Conservation (phyloP, 2,888 invertebrate genomes). For the Caenorhabditis wallacei region DNA sequence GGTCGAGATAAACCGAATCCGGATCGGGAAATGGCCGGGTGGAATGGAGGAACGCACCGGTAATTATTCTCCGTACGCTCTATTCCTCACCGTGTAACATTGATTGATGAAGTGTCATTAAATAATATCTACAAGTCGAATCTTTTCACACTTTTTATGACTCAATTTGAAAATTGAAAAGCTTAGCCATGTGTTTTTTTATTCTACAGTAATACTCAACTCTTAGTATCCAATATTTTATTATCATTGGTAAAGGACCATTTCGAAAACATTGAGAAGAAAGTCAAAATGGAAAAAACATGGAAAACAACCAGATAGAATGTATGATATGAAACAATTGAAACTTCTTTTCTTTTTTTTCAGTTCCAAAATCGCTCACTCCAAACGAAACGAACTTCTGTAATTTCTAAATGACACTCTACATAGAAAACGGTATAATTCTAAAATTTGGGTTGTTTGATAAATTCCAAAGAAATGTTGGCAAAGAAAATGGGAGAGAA, state of each 20-base stretch:
- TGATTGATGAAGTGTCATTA: slow-evolving; percentile 65
- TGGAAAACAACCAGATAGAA: slow-evolving; percentile 57
- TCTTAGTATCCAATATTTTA: slow-evolving; percentile 11
- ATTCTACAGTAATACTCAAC: not conserved
- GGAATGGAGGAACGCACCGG: slow-evolving; percentile 54
- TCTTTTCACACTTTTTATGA: slow-evolving; percentile 57
- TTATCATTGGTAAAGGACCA: slow-evolving; percentile 1
- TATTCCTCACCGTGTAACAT: slow-evolving; percentile 57
- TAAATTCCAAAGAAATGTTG: not conserved
- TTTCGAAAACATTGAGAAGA: slow-evolving; percentile 8
- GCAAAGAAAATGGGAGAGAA: not conserved
- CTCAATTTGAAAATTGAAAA: slow-evolving; percentile 34
- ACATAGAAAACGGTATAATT: slow-evolving; percentile 32
- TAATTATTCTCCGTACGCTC: slow-evolving; percentile 47
- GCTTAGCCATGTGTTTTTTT: not conserved
- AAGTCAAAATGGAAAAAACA: not conserved
- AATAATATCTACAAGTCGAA: slow-evolving; percentile 36
- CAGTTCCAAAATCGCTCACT: slow-evolving; percentile 20
- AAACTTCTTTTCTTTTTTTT: slow-evolving; percentile 41
- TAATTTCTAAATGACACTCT: slow-evolving; percentile 49
- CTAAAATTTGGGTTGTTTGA: not conserved
- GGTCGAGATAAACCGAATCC: slow-evolving; percentile 55
- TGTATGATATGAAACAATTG: slow-evolving; percentile 64
- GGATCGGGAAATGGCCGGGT: slow-evolving; percentile 57
- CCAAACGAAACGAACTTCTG: slow-evolving; percentile 1